These are phyloP conservation scores for Apotomis betuletana DNA, from an alignment of 2,888 invertebrate species.

Conservation along the genomic window DNA sequence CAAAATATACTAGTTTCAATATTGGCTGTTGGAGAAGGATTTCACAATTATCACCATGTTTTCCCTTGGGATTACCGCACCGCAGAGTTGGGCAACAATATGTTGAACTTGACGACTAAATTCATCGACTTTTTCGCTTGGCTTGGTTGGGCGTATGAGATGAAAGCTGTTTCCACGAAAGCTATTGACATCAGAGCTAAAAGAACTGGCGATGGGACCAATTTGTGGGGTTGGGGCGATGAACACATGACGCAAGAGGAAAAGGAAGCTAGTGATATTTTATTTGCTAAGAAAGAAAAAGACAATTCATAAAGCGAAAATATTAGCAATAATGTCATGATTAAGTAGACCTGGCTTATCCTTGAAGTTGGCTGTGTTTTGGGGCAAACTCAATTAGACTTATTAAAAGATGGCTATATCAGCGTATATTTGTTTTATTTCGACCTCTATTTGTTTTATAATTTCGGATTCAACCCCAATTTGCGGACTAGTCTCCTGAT, in stretches of 20 bases:
- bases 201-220: slow-evolving; percentile 44
- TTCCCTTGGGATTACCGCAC: slow-evolving; percentile 65
- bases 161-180: slow-evolving; percentile 53
- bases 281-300: not conserved
- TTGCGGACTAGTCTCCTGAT: no score
- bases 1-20: slow-evolving; percentile 54
- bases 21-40: slow-evolving; percentile 59
- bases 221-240: slow-evolving; percentile 44
- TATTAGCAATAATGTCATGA: no score
- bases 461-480: no score
- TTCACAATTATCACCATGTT: slow-evolving; percentile 63
- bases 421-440: no score
- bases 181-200: slow-evolving; percentile 42
- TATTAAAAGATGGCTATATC: no score
- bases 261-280: slow-evolving; percentile 1
- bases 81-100: slow-evolving; percentile 61
- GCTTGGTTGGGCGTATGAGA: slow-evolving; percentile 64
- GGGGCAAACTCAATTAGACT: no score
- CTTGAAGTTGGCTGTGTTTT: no score
- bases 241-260: slow-evolving; percentile 19
- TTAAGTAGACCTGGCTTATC: no score
- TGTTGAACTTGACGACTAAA: slow-evolving; percentile 56
- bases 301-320: not conserved
- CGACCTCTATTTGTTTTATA: no score
- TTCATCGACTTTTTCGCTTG: slow-evolving; percentile 63